Evolutionary conservation across 2,797 vertebrate genomes (phyloP).

Genomic region (Macropodus opercularis): DNA sequence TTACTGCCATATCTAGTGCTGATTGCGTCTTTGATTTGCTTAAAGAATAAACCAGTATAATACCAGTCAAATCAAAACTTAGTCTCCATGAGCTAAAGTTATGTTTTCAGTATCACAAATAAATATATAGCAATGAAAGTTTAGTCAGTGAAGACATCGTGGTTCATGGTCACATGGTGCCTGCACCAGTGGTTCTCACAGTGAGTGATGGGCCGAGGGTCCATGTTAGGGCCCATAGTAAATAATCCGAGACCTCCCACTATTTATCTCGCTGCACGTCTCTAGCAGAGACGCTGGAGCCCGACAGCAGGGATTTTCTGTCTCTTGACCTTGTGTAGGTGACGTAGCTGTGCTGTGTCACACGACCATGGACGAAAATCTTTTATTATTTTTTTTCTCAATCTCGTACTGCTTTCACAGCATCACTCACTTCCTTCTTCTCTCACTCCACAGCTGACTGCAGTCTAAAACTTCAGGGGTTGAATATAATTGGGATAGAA

Average conservation of each 20-base stretch:
- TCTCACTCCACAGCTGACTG: background rate
- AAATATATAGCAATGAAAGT: background rate
- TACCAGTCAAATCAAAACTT: too few relatives aligned
- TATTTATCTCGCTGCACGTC: constrained; percentile 41
- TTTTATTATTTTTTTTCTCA: constrained; percentile 1
- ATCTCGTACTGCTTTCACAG: background rate
- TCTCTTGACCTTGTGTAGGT: constrained; percentile 56
- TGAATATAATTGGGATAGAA: background rate
- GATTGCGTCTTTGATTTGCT: too few relatives aligned
- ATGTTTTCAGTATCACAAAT: too few relatives aligned
- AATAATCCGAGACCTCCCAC: constrained; percentile 38
- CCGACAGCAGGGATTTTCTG: constrained; percentile 45
- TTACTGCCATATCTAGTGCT: too few relatives aligned
- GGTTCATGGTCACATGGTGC: background rate
- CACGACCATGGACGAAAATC: background rate
- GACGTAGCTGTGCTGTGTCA: constrained; percentile 35
- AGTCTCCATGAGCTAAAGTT: too few relatives aligned
- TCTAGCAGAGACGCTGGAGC: constrained; percentile 40
- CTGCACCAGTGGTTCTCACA: background rate
- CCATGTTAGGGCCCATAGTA: constrained; percentile 26
- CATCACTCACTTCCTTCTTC: background rate
- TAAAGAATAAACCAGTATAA: too few relatives aligned
- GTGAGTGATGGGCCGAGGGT: constrained; percentile 45
- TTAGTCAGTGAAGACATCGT: background rate
- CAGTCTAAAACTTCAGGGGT: background rate